Conservation (phyloP, 30 jellyfish, hydroid and myxozoan genomes). For the Mastigias papua region DNA sequence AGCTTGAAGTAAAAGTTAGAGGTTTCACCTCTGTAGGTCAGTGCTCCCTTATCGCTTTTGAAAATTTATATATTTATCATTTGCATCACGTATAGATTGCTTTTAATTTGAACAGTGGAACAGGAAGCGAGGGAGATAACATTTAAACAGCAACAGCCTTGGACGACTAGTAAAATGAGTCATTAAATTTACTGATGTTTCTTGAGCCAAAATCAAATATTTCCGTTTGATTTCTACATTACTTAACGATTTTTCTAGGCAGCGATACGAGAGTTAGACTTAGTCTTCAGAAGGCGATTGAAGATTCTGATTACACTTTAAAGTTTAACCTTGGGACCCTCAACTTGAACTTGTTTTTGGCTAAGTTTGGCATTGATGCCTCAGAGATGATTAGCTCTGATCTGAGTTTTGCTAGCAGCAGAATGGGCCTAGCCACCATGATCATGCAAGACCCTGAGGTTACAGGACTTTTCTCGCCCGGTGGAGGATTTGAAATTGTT, state of each 20-base stretch:
- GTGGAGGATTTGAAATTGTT: conserved; percentile 55
- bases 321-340: neutral
- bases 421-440: conserved; percentile 30
- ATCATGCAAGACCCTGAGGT: conserved; percentile 30
- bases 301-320: conserved; percentile 28
- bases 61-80: too few relatives aligned
- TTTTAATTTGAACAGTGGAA: too few relatives aligned
- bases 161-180: neutral
- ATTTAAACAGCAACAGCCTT: too few relatives aligned
- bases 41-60: neutral
- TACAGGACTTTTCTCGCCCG: conserved; percentile 52
- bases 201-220: neutral
- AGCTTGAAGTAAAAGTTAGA: conserved; percentile 13
- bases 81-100: too few relatives aligned
- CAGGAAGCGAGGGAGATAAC: too few relatives aligned
- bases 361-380: conserved; percentile 30
- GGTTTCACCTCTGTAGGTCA: conserved; percentile 57
- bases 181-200: neutral
- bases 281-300: conserved; percentile 13
- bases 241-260: neutral
- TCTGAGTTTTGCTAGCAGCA: conserved; percentile 6
- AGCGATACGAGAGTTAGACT: conserved; percentile 14
- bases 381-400: conserved; percentile 12
- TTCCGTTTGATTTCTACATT: neutral
- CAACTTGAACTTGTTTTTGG: conserved; percentile 13